A percentile compares a stretch with the other conserved stretches of the same genome.
phyloP scores from a whole-genome alignment of 2,888 invertebrate genomes.

The Tipula helvola region DNA sequence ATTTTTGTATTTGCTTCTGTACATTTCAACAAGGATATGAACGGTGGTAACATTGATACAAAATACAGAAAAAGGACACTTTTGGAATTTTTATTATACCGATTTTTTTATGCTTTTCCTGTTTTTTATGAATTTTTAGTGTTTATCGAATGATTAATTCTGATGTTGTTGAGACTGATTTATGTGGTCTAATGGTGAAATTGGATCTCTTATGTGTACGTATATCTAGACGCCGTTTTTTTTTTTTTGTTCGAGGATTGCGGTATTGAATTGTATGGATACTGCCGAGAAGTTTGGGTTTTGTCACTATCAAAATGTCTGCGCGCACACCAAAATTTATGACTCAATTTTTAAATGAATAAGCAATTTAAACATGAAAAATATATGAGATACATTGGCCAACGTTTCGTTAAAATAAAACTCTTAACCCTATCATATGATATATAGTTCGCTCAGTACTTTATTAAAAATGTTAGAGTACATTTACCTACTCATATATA shows the following conservation, averaged over 20 bases:
- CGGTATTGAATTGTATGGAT: neutral
- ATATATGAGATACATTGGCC: too few relatives aligned
- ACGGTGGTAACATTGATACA: neutral
- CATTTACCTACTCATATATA: too few relatives aligned
- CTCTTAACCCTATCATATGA: too few relatives aligned
- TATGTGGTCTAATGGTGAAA: neutral
- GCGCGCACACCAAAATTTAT: neutral
- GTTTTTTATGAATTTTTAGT: neutral
- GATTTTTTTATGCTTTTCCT: neutral
- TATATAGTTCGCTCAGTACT: too few relatives aligned
- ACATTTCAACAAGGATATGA: conserved; percentile 4
- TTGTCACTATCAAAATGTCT: neutral
- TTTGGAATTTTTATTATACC: neutral
- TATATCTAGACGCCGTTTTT: neutral
- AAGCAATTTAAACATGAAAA: neutral
- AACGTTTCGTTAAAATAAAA: too few relatives aligned
- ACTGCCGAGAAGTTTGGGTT: neutral
- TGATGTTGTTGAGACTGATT: neutral
- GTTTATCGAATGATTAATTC: conserved; percentile 4
- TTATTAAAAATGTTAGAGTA: too few relatives aligned
- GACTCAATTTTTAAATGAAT: neutral
- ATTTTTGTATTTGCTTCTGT: neutral
- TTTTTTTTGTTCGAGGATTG: neutral
- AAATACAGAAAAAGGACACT: neutral
- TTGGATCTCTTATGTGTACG: neutral